Evolutionary conservation across 2,113 vertebrate genomes (phyloP).

Genomic region (Aviceda subcristata): DNA sequence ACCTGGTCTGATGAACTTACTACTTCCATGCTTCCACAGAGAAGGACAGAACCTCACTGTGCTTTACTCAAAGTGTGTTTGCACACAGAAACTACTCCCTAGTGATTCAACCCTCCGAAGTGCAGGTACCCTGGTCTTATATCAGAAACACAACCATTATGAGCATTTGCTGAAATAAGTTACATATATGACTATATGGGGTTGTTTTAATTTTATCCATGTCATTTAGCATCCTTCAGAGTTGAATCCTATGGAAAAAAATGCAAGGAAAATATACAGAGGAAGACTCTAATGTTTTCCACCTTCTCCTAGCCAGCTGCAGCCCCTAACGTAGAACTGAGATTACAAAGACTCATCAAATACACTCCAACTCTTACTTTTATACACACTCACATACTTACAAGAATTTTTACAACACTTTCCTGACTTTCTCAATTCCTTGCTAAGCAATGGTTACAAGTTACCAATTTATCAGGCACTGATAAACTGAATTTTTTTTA

Average conservation of each 20-base stretch:
- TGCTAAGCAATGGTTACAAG: background rate
- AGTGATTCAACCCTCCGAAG: background rate
- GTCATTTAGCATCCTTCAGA: background rate
- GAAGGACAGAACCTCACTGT: background rate
- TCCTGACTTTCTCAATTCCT: background rate
- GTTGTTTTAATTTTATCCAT: background rate
- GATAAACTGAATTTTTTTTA: background rate
- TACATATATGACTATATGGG: background rate
- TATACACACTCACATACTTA: background rate
- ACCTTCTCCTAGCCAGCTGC: background rate
- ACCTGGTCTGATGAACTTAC: background rate
- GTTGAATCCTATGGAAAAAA: background rate
- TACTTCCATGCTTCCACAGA: background rate
- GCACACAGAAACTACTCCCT: background rate
- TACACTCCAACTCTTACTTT: background rate
- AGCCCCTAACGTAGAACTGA: background rate
- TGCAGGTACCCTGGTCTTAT: background rate
- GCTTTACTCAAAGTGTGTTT: background rate
- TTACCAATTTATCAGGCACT: background rate
- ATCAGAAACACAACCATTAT: background rate
- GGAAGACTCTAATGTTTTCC: background rate
- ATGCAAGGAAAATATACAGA: background rate
- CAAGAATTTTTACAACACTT: background rate
- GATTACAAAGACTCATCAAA: background rate
- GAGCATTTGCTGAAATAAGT: background rate